These are phyloP conservation scores for Colinus virginianus DNA, from an alignment of 2,113 vertebrate genomes.

Conservation along the genomic window DNA sequence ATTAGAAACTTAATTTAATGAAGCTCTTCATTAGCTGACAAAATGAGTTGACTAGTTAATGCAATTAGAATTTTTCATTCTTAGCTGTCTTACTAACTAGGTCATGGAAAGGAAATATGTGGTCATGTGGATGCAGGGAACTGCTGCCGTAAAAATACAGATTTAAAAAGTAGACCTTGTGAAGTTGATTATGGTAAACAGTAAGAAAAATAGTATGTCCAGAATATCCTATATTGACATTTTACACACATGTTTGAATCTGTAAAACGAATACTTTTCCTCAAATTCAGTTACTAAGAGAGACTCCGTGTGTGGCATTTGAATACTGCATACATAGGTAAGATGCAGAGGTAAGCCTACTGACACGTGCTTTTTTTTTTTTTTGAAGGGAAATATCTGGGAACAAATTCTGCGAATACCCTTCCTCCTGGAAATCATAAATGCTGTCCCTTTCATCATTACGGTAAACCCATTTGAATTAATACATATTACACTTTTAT, in stretches of 20 bases:
- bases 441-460: conserved; percentile 88
- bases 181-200: neutral
- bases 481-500: neutral
- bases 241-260: neutral
- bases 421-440: conserved; percentile 88
- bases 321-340: neutral
- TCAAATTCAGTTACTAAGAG: neutral
- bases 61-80: neutral
- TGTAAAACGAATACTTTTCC: neutral
- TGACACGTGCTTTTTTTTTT: conserved; percentile 11
- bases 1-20: neutral
- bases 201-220: neutral
- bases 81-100: neutral
- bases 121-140: neutral
- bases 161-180: neutral
- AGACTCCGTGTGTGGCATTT: neutral
- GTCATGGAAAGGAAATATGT: neutral
- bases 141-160: neutral
- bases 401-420: conserved; percentile 87
- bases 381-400: conserved; percentile 87
- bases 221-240: neutral
- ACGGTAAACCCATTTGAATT: conserved; percentile 77
- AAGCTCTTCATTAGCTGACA: conserved; percentile 11
- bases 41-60: neutral
- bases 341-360: neutral